Base-by-base conservation (phyloP, 30 jellyfish, hydroid and myxozoan species). In the Chironex yamaguchii region DNA sequence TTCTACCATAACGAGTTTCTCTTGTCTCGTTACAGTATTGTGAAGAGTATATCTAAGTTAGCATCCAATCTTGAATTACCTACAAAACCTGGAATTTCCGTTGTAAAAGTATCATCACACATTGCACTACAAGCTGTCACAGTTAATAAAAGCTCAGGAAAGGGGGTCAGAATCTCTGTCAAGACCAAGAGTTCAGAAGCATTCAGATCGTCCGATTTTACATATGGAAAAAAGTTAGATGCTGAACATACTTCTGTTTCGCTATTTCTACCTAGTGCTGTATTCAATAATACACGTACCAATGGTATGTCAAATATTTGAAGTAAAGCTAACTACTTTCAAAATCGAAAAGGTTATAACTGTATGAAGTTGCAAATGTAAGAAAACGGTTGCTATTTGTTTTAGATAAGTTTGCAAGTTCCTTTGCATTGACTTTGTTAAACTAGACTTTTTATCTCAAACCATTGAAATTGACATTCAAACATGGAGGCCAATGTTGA, bases 81-180 rank as follows among this genome's bases (percentile, higher is more conserved):
- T 0, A 83, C 70, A 49, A 54, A 34, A 35, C 70, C 93, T 4
- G 93, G 93, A 6, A 33, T 31, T 3, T 36, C 93, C 20, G 93
- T 83, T 3, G 87, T 71, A 17, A 34, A 49, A 34, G 93, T 83
- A 12, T 31, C 87, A 14, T 62, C 86, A 1, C 87, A 87, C 24
- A 82, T 83, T 33, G 93, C 93, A 14, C 70, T 83, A 11, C 93
- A 83, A 52, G 93, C 93, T 11, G 28, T 83, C 73, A 68, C 53
- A n/a, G 49, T 83, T n/a, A 87, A 70, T 70, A 4, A 62, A 21
- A 21, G 30, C 17, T 50, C 87, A 1, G 49, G 23, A 1, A 51
- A 9, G 1, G 24, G 64, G 32, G 23, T 50, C 9, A 83, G 48
- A 21, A 69, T 83, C 58, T 87, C 80, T 11, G 31, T 83, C 75